Evolutionary conservation across 2,113 vertebrate genomes (phyloP).

Genomic region (Andinoacara biseriatus): DNA sequence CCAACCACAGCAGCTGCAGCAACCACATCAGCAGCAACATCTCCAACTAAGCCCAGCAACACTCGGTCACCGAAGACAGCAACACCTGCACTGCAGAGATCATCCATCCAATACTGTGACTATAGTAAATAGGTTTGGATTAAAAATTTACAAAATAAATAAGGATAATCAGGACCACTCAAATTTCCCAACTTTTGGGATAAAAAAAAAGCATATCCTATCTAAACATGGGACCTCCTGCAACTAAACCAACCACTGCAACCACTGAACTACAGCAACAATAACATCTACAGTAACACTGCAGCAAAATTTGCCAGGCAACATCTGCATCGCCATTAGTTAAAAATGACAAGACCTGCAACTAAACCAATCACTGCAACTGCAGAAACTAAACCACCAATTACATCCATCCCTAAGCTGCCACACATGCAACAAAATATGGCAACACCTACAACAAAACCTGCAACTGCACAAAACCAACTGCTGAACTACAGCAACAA

Average conservation of each 20-base stretch:
- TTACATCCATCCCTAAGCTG: not conserved
- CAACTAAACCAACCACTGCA: too few relatives aligned
- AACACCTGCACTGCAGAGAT: not conserved
- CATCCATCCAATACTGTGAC: not conserved
- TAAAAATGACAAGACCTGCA: not conserved
- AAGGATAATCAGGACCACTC: too few relatives aligned
- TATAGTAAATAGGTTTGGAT: not conserved
- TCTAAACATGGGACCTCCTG: not conserved
- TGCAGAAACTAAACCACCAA: not conserved
- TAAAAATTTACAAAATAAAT: not conserved
- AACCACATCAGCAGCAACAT: too few relatives aligned
- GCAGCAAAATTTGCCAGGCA: not conserved
- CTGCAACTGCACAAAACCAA: not conserved
- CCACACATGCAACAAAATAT: not conserved
- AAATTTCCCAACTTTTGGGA: too few relatives aligned
- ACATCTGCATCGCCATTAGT: not conserved
- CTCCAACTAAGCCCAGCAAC: not conserved
- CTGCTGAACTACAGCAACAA: not conserved
- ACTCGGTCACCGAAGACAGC: not conserved
- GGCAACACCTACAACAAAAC: not conserved
- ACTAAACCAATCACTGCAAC: not conserved
- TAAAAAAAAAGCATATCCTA: not conserved
- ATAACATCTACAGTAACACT: not conserved
- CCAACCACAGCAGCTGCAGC: too few relatives aligned
- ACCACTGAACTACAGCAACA: not conserved